These are phyloP conservation scores for Sturmia bella DNA, from an alignment of 2,888 invertebrate species.

Conservation along the genomic window DNA sequence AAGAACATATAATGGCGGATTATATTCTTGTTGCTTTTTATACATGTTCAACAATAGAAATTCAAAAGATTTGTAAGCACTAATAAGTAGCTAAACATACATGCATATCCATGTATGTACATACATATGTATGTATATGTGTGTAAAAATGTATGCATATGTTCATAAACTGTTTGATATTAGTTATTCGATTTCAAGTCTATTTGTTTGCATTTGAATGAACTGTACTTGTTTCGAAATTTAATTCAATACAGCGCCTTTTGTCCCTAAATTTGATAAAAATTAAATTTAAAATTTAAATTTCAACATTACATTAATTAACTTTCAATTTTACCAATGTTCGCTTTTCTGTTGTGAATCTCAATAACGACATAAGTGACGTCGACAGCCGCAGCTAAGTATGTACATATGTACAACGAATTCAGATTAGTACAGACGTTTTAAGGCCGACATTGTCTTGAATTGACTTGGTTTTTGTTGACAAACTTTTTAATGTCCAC, in stretches of 20 bases:
- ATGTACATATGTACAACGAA: too few relatives aligned
- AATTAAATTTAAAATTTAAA: too few relatives aligned
- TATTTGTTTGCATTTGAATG: slow-evolving; percentile 17
- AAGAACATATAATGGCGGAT: slow-evolving; percentile 53
- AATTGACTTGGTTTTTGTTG: too few relatives aligned
- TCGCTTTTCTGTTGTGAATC: too few relatives aligned
- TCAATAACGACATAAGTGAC: too few relatives aligned
- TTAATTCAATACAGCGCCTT: slow-evolving; percentile 4
- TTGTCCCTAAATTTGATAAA: too few relatives aligned
- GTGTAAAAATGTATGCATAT: background rate
- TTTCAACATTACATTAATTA: too few relatives aligned
- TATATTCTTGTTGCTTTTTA: slow-evolving; percentile 57
- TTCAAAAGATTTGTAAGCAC: slow-evolving; percentile 51
- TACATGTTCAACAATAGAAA: slow-evolving; percentile 56
- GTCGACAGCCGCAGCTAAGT: too few relatives aligned
- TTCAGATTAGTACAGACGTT: too few relatives aligned
- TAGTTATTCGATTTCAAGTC: slow-evolving; percentile 33
- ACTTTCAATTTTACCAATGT: too few relatives aligned
- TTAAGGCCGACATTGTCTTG: too few relatives aligned
- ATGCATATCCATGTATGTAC: background rate
- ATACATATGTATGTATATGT: background rate
- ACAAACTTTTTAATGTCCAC: too few relatives aligned
- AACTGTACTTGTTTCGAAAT: slow-evolving; percentile 38
- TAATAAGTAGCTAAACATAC: slow-evolving; percentile 48
- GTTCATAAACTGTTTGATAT: slow-evolving; percentile 21